Evolutionary conservation across 2,888 invertebrate genomes (phyloP), one percentile per base, ranked within the genome.

Genomic region (Timema podura): DNA sequence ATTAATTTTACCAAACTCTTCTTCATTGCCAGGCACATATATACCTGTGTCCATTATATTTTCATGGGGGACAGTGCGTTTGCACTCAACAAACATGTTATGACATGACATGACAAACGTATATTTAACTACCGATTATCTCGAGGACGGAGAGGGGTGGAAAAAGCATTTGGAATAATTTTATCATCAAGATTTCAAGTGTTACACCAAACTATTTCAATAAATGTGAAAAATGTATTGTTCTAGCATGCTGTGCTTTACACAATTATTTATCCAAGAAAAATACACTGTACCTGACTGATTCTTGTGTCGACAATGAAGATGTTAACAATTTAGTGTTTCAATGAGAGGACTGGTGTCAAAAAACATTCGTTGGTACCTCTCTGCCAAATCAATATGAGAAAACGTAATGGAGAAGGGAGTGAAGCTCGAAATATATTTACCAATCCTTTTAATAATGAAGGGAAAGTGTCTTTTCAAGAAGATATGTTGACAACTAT

Each of bases 11-110:
- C 57, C 13, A 15, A n/a, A 6, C 16, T 16, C 57, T 57, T 57
- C n/a, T 57, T 16, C 13, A 16, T 16, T 57, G 57, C 57, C 57
- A 57, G 9, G n/a, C 57, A 57, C 57, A 57, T 15, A 57, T n/a
- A n/a, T n/a, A n/a, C n/a, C n/a, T n/a, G n/a, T 57, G 57, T 49
- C 11, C 49, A 9, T 9, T 49, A 10, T 49, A 16, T 57, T 16
- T 57, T 57, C 13, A n/a, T 57, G n/a, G 57, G 57, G n/a, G 57
- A 57, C n/a, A 57, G 6, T 57, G 57, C 57, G n/a, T 57, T 57
- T 16, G 57, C 15, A 57, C 57, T 57, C 7, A 57, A 57, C 57
- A 8, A 16, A 15, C 57, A 57, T 57, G n/a, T 57, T 16, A 57
- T 57, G 57, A 57, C 16, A 57, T 15, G 10, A 49, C 10, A 11